Conservation (phyloP, 2,888 invertebrate species). For the Mythimna ferrago region DNA sequence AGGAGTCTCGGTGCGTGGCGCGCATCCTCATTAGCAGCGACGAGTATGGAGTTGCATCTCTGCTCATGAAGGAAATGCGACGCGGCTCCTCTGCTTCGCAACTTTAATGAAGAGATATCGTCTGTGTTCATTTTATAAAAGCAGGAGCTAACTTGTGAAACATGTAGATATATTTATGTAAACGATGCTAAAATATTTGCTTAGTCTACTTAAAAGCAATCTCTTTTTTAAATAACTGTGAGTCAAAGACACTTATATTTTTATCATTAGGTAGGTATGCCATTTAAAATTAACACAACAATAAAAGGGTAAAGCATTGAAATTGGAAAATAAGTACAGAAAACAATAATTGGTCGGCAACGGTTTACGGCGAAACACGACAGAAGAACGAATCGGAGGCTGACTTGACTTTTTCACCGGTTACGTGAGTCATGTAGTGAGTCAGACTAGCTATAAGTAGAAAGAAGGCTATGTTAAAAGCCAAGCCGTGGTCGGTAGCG, state of each 20-base stretch:
- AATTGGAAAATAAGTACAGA: conserved; percentile 34
- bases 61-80: conserved; percentile 84
- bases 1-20: conserved; percentile 60
- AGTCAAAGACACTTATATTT: background rate
- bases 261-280: background rate
- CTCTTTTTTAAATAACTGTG: background rate
- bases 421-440: conserved; percentile 71
- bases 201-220: background rate
- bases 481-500: conserved; percentile 42
- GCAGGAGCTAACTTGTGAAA: background rate
- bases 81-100: conserved; percentile 69
- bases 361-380: conserved; percentile 62
- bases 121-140: background rate
- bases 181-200: background rate
- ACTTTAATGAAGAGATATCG: conserved; percentile 59
- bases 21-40: conserved; percentile 72
- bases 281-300: conserved; percentile 17
- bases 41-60: conserved; percentile 74
- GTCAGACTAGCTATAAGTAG: conserved; percentile 61
- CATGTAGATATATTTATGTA: background rate
- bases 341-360: conserved; percentile 39
- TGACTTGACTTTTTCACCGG: conserved; percentile 70
- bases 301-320: conserved; percentile 20
- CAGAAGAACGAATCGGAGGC: conserved; percentile 63
- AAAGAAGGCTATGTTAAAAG: conserved; percentile 46